phyloP scores from a whole-genome alignment of 2,797 vertebrate species.

The Potorous gilbertii region DNA sequence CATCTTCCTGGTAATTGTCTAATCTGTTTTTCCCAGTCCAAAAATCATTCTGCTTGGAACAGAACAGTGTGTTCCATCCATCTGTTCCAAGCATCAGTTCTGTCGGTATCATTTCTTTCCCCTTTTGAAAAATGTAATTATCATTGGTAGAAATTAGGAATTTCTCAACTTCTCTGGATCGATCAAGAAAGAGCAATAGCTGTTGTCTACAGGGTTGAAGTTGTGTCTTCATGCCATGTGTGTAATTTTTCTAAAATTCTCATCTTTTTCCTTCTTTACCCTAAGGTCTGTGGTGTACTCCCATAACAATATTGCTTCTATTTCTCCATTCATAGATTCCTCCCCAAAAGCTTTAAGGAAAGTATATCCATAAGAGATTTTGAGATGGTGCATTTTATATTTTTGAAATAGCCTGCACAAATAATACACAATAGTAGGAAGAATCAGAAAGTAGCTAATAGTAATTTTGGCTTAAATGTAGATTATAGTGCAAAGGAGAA shows the following conservation, averaged over 20 bases:
- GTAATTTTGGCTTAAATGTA: neutral
- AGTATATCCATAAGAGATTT: neutral
- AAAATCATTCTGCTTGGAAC: neutral
- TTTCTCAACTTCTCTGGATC: neutral
- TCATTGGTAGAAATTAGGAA: neutral
- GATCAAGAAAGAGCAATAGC: neutral
- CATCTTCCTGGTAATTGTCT: neutral
- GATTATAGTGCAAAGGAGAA: neutral
- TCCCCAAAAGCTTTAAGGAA: neutral
- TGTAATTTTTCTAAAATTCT: neutral
- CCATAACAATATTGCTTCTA: neutral
- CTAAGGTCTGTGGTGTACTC: neutral
- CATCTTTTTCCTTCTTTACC: neutral
- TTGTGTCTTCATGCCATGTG: neutral
- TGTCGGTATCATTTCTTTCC: neutral
- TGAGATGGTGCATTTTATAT: neutral
- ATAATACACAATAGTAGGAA: neutral
- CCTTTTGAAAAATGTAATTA: neutral
- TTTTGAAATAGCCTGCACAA: neutral
- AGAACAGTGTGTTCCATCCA: neutral
- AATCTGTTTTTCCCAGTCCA: neutral
- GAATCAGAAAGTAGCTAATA: neutral
- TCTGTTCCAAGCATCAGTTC: neutral
- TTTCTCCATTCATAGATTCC: neutral
- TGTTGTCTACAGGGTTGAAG: neutral